Conservation (phyloP, 2,888 invertebrate genomes). For the Horisme vitalbata region DNA sequence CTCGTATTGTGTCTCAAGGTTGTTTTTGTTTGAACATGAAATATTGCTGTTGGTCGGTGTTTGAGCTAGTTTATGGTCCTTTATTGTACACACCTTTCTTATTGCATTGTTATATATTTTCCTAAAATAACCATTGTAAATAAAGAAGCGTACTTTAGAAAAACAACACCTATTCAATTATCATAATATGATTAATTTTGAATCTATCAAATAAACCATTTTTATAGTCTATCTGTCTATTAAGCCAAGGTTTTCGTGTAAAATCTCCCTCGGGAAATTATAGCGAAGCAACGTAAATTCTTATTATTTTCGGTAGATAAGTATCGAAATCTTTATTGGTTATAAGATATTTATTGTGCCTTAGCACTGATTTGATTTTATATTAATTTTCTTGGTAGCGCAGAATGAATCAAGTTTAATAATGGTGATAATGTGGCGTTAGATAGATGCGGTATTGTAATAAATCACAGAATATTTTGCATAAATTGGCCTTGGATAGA, state of each 20-base stretch:
- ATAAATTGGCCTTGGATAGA: no score
- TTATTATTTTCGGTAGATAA: constrained; percentile 11
- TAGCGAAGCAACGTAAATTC: constrained; percentile 11
- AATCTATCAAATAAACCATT: constrained; percentile 5
- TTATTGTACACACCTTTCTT: background rate
- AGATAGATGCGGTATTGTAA: no score
- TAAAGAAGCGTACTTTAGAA: no score
- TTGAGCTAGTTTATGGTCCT: constrained; percentile 4
- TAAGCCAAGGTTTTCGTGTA: constrained; percentile 16
- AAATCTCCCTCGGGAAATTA: constrained; percentile 30
- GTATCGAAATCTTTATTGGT: constrained; percentile 18
- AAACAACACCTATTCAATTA: no score
- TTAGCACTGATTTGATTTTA: no score
- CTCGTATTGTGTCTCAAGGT: constrained; percentile 25
- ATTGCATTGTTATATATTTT: background rate
- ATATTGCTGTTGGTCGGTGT: constrained; percentile 8
- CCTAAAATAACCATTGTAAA: no score
- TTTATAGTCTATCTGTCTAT: background rate
- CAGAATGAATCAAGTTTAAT: no score
- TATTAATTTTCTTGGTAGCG: no score
- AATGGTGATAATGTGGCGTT: no score
- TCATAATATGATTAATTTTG: background rate
- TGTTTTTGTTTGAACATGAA: constrained; percentile 17
- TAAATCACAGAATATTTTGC: no score
- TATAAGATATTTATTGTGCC: no score